Evolutionary conservation across 2,888 invertebrate genomes (phyloP).

Genomic region (Zaprionus bogoriensis): DNA sequence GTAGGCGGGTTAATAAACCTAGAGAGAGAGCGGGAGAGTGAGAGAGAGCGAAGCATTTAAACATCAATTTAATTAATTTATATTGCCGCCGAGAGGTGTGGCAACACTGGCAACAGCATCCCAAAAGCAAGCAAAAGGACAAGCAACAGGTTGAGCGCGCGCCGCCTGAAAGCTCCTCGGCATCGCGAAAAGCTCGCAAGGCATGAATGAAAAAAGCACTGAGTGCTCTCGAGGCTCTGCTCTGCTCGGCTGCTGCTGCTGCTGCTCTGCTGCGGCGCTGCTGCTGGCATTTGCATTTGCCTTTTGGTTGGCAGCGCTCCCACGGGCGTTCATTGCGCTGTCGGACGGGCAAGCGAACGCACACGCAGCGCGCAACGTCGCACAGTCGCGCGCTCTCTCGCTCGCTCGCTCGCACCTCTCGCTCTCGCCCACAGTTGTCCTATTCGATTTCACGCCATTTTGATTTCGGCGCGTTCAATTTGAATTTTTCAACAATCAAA

Average conservation of each 20-base stretch:
- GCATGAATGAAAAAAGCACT: conserved; percentile 69
- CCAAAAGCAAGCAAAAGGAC: conserved; percentile 1
- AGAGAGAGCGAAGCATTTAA: conserved; percentile 37
- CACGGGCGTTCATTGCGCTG: conserved; percentile 72
- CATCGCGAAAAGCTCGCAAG: conserved; percentile 42
- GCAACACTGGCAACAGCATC: conserved; percentile 51
- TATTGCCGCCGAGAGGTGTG: conserved; percentile 50
- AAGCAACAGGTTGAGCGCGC: conserved; percentile 62
- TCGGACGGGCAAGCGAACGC: conserved; percentile 64
- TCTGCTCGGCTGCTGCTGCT: conserved; percentile 47
- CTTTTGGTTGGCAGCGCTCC: conserved; percentile 49
- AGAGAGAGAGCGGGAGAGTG: too few species aligned
- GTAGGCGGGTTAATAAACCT: conserved; percentile 47
- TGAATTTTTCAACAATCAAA: conserved; percentile 76
- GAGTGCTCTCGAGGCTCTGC: conserved; percentile 36
- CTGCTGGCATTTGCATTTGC: conserved; percentile 46
- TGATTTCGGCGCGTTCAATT: conserved; percentile 47
- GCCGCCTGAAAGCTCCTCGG: conserved; percentile 50
- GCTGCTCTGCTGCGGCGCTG: conserved; percentile 5
- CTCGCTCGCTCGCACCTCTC: conserved; percentile 5
- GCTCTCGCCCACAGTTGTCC: conserved; percentile 9
- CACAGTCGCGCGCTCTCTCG: conserved; percentile 6
- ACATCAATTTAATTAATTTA: conserved; percentile 76
- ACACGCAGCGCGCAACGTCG: conserved; percentile 56
- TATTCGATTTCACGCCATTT: conserved; percentile 42